A percentile compares a stretch with the other conserved stretches of the same genome.
These are phyloP conservation scores for Lepilemur septentrionalis DNA, from an alignment of 2,797 vertebrate species.

Conservation along the genomic window DNA sequence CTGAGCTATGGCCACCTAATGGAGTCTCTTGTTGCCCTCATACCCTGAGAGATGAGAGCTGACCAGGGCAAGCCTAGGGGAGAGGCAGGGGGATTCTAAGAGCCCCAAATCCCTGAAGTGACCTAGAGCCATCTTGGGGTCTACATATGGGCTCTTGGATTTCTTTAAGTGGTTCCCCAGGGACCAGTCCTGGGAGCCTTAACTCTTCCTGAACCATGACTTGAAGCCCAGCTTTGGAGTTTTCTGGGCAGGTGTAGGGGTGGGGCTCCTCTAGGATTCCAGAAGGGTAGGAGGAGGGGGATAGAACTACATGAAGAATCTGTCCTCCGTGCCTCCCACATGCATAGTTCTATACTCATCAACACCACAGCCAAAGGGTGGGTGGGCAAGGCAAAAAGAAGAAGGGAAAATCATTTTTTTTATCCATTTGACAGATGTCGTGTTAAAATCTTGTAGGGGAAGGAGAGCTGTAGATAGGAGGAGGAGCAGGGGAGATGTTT, in stretches of 20 bases:
- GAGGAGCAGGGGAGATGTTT: conserved; percentile 22
- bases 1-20: background rate
- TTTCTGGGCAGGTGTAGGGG: background rate
- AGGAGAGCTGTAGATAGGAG: conserved; percentile 21
- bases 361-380: conserved; percentile 69
- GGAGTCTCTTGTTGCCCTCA: background rate
- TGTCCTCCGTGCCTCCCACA: conserved; percentile 63
- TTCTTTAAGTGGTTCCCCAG: background rate
- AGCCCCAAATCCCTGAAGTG: background rate
- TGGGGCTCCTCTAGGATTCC: conserved; percentile 34
- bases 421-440: conserved; percentile 69
- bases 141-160: background rate
- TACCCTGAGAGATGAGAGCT: background rate
- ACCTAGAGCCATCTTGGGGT: background rate
- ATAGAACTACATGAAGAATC: conserved; percentile 69
- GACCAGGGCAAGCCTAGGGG: background rate
- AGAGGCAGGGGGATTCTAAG: background rate
- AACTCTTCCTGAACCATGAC: conserved; percentile 33
- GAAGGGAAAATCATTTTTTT: conserved; percentile 63
- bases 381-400: conserved; percentile 66
- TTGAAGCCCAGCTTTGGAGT: conserved; percentile 11
- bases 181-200: background rate
- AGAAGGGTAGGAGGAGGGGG: conserved; percentile 57
- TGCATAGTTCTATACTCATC: conserved; percentile 63
- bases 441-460: conserved; percentile 65